Evolutionary conservation across 1,140 invertebrate species (phyloP).

Genomic region (Hirudo medicinalis): DNA sequence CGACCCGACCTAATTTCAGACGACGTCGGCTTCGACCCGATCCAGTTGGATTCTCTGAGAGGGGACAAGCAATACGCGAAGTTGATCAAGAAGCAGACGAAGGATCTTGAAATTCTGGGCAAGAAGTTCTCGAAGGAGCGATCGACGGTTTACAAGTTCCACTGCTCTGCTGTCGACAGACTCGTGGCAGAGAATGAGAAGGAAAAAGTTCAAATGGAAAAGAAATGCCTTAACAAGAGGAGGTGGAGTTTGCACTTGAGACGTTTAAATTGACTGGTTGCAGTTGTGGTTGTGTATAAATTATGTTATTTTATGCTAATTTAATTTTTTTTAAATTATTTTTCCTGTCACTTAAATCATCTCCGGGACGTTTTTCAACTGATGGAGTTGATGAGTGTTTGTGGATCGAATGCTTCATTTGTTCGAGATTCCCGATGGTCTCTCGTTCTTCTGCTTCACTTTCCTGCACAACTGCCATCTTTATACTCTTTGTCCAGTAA

Average conservation of each 20-base stretch:
- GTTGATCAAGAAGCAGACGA: constrained; percentile 85
- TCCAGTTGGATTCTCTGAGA: constrained; percentile 74
- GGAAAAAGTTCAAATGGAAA: constrained; percentile 24
- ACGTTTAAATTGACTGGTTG: constrained; percentile 20
- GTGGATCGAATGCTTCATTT: too few species aligned
- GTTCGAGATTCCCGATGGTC: too few species aligned
- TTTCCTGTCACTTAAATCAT: too few species aligned
- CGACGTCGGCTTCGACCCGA: constrained; percentile 48
- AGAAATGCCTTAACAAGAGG: constrained; percentile 26
- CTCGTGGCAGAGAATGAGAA: constrained; percentile 49
- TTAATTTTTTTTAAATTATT: too few species aligned
- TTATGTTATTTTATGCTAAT: too few species aligned
- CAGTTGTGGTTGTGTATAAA: too few species aligned
- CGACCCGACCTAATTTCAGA: constrained; percentile 7
- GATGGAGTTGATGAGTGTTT: too few species aligned
- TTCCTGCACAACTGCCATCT: too few species aligned
- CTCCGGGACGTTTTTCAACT: too few species aligned
- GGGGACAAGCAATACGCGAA: constrained; percentile 88
- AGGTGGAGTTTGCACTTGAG: constrained; percentile 35
- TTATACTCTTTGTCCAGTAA: too few species aligned
- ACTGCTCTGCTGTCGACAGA: constrained; percentile 87
- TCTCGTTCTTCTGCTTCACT: too few species aligned
- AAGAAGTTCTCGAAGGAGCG: constrained; percentile 90
- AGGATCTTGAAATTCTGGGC: constrained; percentile 73
- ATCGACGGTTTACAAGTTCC: constrained; percentile 74